Conservation (phyloP, 2,797 vertebrate genomes). For the Manis pentadactyla region DNA sequence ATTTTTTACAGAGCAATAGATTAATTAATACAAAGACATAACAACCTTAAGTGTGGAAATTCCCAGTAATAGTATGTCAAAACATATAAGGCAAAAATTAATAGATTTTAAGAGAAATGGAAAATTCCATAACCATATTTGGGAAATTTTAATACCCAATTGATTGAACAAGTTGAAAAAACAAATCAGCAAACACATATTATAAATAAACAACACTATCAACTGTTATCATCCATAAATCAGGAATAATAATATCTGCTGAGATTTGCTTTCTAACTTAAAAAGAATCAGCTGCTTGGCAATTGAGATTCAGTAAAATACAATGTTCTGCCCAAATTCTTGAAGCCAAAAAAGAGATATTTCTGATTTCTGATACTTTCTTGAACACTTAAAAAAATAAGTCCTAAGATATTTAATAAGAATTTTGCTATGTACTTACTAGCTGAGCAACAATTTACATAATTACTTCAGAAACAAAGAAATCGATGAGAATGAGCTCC, state of each 20-base stretch:
- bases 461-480: constrained; percentile 47
- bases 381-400: constrained; percentile 12
- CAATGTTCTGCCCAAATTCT: background rate
- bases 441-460: background rate
- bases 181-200: background rate
- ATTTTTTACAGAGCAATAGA: background rate
- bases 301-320: background rate
- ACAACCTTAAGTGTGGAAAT: background rate
- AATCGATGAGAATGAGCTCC: background rate
- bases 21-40: background rate
- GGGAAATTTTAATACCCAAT: background rate
- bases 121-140: background rate
- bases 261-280: background rate
- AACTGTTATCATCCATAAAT: background rate
- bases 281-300: background rate
- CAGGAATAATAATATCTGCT: background rate
- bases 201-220: background rate
- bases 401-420: background rate
- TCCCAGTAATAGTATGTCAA: background rate
- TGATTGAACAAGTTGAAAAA: background rate
- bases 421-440: background rate
- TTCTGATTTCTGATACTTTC: constrained; percentile 8
- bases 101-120: constrained; percentile 18
- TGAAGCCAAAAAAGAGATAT: background rate
- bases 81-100: background rate